Evolutionary conservation across 1,140 invertebrate species (phyloP).

Genomic region (Pantala flavescens): DNA sequence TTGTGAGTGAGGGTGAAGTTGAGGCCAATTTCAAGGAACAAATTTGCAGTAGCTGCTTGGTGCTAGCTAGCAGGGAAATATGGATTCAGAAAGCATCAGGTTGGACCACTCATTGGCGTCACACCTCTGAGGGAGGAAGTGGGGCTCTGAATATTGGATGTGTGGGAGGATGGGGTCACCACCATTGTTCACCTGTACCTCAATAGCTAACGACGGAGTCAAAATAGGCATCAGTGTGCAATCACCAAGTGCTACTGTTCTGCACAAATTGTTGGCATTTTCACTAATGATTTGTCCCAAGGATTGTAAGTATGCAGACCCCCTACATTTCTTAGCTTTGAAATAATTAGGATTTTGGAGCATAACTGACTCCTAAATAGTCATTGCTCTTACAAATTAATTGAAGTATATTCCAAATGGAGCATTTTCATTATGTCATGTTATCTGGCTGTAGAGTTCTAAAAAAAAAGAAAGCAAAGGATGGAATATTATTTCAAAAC

Average conservation of each 20-base stretch:
- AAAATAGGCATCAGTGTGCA: conserved; percentile 12
- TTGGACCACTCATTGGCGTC: neutral
- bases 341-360: conserved; percentile 12
- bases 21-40: neutral
- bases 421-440: conserved; percentile 2
- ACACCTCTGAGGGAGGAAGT: neutral
- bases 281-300: conserved; percentile 17
- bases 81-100: neutral
- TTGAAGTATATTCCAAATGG: neutral
- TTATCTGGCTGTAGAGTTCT: neutral
- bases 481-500: neutral
- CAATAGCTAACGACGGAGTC: conserved; percentile 12
- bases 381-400: neutral
- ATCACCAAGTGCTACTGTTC: conserved; percentile 22
- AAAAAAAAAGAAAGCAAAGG: neutral
- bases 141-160: conserved; percentile 10
- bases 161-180: neutral
- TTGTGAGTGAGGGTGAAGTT: conserved; percentile 9
- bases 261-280: conserved; percentile 25
- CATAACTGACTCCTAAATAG: neutral
- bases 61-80: conserved; percentile 1
- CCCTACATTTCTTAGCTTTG: conserved; percentile 25
- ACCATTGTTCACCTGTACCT: conserved; percentile 18
- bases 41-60: conserved; percentile 5
- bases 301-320: conserved; percentile 18